These are phyloP conservation scores for Bellardia bayeri DNA, from an alignment of 2,888 invertebrate genomes.

Conservation along the genomic window DNA sequence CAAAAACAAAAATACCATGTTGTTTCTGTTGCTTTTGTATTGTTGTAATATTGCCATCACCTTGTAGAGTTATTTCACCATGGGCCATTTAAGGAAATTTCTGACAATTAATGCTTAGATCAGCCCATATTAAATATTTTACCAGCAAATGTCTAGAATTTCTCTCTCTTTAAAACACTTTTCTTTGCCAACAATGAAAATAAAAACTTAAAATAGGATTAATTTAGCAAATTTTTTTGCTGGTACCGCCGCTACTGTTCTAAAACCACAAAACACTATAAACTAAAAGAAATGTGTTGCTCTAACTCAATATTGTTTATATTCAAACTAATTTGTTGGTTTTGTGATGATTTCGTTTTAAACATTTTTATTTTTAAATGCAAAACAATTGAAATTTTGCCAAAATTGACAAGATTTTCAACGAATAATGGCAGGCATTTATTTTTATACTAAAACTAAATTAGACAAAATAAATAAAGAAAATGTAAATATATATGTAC, in stretches of 20 bases:
- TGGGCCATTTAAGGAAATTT: too few relatives aligned
- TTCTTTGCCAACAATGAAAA: too few relatives aligned
- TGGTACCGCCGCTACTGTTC: background rate
- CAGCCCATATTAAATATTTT: background rate
- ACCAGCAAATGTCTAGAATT: background rate
- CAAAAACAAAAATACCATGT: too few relatives aligned
- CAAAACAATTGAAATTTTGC: conserved; percentile 65
- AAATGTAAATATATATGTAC: background rate
- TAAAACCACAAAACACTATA: background rate
- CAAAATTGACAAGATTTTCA: conserved; percentile 63
- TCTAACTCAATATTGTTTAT: conserved; percentile 23
- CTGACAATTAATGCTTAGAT: background rate
- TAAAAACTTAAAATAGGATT: background rate
- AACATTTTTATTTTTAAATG: conserved; percentile 63
- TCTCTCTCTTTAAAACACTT: background rate
- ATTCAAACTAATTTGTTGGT: conserved; percentile 34
- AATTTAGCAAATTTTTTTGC: too few relatives aligned
- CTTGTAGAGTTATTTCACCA: too few relatives aligned
- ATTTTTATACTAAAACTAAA: conserved; percentile 38
- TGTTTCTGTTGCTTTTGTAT: too few relatives aligned
- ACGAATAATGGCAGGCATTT: conserved; percentile 3
- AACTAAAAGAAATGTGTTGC: conserved; percentile 1
- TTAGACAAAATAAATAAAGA: conserved; percentile 16
- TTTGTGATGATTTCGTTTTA: conserved; percentile 22
- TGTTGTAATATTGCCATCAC: too few relatives aligned